Conservation (phyloP, 2,888 invertebrate species). For the Ischnura elegans region DNA sequence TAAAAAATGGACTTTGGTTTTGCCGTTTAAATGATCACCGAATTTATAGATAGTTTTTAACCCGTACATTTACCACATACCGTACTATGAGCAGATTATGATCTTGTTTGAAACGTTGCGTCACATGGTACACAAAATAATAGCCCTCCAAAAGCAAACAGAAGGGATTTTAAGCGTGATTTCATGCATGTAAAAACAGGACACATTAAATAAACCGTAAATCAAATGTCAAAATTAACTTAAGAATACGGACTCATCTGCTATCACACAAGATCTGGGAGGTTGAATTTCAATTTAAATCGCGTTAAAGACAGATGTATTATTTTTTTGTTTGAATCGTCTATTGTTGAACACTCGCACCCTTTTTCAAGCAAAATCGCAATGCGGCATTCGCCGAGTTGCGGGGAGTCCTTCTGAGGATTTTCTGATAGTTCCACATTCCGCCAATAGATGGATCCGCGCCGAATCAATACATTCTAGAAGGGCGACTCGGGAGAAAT, state of each 20-base stretch:
- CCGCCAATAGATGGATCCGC: conserved; percentile 32
- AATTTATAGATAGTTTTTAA: too few relatives aligned
- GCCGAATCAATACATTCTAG: conserved; percentile 52
- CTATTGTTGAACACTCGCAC: not conserved
- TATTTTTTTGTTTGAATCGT: not conserved
- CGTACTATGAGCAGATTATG: too few relatives aligned
- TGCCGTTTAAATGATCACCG: too few relatives aligned
- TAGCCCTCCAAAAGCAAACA: too few relatives aligned
- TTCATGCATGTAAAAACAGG: not conserved
- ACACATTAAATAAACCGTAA: not conserved
- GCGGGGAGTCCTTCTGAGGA: not conserved
- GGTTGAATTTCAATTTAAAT: not conserved
- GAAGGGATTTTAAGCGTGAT: too few relatives aligned
- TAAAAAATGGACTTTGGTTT: too few relatives aligned
- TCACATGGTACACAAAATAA: too few relatives aligned
- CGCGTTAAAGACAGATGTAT: not conserved
- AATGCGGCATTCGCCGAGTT: conserved; percentile 32
- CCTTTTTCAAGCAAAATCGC: not conserved
- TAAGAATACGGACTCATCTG: too few relatives aligned
- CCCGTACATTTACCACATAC: too few relatives aligned
- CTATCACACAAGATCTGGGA: not conserved
- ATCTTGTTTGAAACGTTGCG: too few relatives aligned
- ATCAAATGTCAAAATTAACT: too few relatives aligned
- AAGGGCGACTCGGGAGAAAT: conserved; percentile 27
- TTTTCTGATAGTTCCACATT: conserved; percentile 45